Percentiles rank a stretch among this genome's conserved stretches.
Evolutionary conservation across 2,888 invertebrate species (phyloP).

Genomic region (Schizaphis graminum): DNA sequence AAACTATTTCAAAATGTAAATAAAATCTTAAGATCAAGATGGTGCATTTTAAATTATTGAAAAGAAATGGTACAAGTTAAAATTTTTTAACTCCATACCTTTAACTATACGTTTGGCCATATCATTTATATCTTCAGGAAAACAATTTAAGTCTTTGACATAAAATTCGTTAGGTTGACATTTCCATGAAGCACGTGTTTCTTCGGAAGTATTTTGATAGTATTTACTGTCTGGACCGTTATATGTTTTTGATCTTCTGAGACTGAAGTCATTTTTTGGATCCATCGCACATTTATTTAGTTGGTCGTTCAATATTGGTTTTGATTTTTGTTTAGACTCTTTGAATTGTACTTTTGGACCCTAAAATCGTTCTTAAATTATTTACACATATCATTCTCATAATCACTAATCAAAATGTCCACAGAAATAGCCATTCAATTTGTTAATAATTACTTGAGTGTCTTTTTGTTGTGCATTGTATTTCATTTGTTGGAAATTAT

Average conservation of each 20-base stretch:
- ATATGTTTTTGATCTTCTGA: slow-evolving; percentile 58
- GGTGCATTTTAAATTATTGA: neutral
- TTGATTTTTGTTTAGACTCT: slow-evolving; percentile 46
- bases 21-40: neutral
- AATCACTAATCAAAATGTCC: neutral
- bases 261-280: slow-evolving; percentile 38
- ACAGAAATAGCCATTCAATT: neutral
- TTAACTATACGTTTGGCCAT: slow-evolving; percentile 58
- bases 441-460: slow-evolving; percentile 7
- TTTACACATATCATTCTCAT: neutral
- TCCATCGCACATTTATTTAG: neutral
- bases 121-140: slow-evolving; percentile 58
- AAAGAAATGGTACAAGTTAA: neutral
- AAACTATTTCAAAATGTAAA: neutral
- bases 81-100: slow-evolving; percentile 8
- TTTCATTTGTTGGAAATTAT: slow-evolving; percentile 40
- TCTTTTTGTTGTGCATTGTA: slow-evolving; percentile 1
- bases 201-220: slow-evolving; percentile 10
- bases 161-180: slow-evolving; percentile 20
- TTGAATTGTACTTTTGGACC: slow-evolving; percentile 59
- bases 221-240: slow-evolving; percentile 42
- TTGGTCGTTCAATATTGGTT: slow-evolving; percentile 9
- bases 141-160: slow-evolving; percentile 46
- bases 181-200: neutral
- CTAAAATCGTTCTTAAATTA: slow-evolving; percentile 10